These are phyloP conservation scores for Microcebus griseorufus DNA, from an alignment of 2,113 vertebrate species.

Conservation along the genomic window DNA sequence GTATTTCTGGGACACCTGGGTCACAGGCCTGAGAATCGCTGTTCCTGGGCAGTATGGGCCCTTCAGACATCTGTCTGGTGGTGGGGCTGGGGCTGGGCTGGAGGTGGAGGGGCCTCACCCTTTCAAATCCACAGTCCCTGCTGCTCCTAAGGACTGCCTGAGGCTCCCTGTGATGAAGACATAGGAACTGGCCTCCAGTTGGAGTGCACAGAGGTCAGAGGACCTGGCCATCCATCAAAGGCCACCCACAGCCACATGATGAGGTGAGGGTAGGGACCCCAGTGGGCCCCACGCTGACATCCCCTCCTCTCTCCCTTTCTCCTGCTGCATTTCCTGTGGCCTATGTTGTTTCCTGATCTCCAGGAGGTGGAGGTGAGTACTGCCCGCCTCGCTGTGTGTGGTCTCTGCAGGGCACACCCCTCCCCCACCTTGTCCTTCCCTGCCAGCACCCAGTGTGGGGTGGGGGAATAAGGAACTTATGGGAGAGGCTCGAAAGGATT, in stretches of 20 bases:
- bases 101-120: not conserved
- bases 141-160: not conserved
- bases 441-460: not conserved
- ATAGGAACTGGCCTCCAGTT: not conserved
- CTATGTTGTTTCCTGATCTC: not conserved
- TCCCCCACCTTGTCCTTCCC: not conserved
- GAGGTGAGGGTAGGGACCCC: not conserved
- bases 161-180: not conserved
- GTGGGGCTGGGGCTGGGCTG: not conserved
- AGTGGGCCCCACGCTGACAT: not conserved
- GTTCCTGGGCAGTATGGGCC: not conserved
- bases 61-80: not conserved
- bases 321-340: constrained; percentile 21
- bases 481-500: not conserved
- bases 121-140: not conserved
- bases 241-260: not conserved
- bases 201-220: not conserved
- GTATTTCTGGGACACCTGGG: not conserved
- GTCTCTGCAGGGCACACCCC: not conserved
- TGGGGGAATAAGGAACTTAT: not conserved
- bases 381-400: not conserved
- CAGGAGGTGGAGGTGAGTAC: constrained; percentile 89
- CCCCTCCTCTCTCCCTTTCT: constrained; percentile 33
- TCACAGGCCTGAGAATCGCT: not conserved
- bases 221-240: not conserved